These are phyloP conservation scores for Colaptes auratus DNA, from an alignment of 2,113 vertebrate species.

Conservation along the genomic window DNA sequence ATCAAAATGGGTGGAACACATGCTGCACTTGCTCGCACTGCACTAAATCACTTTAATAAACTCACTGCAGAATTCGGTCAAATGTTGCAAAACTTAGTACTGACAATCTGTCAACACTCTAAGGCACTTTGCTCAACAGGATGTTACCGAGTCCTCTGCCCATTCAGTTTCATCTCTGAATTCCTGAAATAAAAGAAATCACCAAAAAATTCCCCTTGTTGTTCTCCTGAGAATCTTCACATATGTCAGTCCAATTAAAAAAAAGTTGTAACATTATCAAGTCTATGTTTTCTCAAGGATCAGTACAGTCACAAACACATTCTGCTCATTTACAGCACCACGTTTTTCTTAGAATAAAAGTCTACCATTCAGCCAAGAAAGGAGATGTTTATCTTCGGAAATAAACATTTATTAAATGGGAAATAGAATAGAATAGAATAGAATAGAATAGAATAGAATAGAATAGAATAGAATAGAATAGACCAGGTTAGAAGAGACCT, in stretches of 20 bases:
- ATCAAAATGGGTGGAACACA: constrained; percentile 50
- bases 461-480: too few relatives aligned
- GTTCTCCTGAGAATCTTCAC: constrained; percentile 26
- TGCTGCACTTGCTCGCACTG: neutral
- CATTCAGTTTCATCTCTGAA: constrained; percentile 35
- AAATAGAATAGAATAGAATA: too few relatives aligned
- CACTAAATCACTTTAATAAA: constrained; percentile 60
- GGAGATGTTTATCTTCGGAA: constrained; percentile 6
- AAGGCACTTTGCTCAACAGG: constrained; percentile 34
- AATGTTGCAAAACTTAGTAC: constrained; percentile 51
- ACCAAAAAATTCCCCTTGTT: neutral
- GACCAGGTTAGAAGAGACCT: too few relatives aligned
- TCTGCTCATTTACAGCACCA: neutral
- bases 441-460: too few relatives aligned
- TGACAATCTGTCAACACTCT: constrained; percentile 58
- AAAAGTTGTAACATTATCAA: neutral
- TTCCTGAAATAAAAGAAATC: neutral
- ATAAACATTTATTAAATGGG: neutral
- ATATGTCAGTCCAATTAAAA: constrained; percentile 11
- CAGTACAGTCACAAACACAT: neutral
- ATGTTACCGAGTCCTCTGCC: neutral
- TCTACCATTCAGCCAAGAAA: neutral
- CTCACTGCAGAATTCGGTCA: constrained; percentile 49
- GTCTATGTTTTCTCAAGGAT: constrained; percentile 19
- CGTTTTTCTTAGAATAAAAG: neutral